A percentile compares a stretch with the other conserved stretches of the same genome.
Conservation (phyloP, 2,113 vertebrate species). For the Fulica atra region DNA sequence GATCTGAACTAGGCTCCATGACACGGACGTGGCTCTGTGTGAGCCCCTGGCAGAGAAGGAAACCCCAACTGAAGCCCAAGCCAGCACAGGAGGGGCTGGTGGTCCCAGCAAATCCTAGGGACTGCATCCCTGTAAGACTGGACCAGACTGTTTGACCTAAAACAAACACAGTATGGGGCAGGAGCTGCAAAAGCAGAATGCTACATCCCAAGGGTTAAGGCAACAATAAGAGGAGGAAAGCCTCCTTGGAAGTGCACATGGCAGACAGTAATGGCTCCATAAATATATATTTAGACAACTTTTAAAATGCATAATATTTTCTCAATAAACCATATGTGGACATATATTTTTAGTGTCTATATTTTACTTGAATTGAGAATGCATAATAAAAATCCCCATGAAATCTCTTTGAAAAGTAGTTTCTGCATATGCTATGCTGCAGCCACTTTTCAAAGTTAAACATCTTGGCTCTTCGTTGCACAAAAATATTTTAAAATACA, state of each 20-base stretch:
- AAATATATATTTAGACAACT: constrained; percentile 68
- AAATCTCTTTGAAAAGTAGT: constrained; percentile 52
- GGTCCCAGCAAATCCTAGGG: not conserved
- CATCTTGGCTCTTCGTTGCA: constrained; percentile 42
- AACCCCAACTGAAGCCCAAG: not conserved
- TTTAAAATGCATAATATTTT: constrained; percentile 72
- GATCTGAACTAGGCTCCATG: not conserved
- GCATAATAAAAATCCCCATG: constrained; percentile 43
- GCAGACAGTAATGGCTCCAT: constrained; percentile 35
- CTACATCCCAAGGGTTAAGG: constrained; percentile 20
- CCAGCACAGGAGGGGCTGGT: not conserved
- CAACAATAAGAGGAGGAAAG: not conserved
- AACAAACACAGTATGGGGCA: not conserved
- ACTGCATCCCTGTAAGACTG: too few species aligned
- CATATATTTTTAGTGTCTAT: constrained; percentile 67
- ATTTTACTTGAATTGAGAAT: constrained; percentile 61
- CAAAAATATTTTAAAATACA: constrained; percentile 68
- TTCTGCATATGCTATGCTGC: constrained; percentile 43
- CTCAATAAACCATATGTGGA: constrained; percentile 70
- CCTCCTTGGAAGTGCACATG: constrained; percentile 25
- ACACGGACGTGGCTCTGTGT: not conserved
- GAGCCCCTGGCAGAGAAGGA: not conserved
- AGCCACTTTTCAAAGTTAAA: constrained; percentile 53
- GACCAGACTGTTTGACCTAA: not conserved
- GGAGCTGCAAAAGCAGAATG: not conserved